These are phyloP conservation scores for Zaprionus camerounensis DNA, from an alignment of 1,140 invertebrate species.

Conservation along the genomic window DNA sequence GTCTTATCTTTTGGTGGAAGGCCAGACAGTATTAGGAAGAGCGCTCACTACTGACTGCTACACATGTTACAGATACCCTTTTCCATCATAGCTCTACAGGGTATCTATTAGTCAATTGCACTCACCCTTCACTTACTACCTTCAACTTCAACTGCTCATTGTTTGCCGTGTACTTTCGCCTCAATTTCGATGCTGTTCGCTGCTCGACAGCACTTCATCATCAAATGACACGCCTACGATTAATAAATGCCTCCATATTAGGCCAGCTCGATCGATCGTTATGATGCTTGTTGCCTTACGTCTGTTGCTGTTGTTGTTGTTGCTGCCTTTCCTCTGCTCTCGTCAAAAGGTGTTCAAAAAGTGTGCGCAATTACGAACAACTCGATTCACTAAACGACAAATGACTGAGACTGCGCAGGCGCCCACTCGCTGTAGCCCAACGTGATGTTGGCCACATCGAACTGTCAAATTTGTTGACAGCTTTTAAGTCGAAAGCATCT, in stretches of 20 bases:
- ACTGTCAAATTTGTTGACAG: constrained; percentile 78
- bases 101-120: neutral
- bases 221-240: constrained; percentile 59
- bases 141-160: neutral
- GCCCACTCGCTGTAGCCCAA: constrained; percentile 38
- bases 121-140: neutral
- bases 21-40: too few species aligned
- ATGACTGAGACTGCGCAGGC: constrained; percentile 46
- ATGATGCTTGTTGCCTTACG: constrained; percentile 2
- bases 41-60: too few species aligned
- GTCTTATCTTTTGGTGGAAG: too few species aligned
- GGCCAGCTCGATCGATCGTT: constrained; percentile 34
- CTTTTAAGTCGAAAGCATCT: constrained; percentile 65
- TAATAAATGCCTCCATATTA: constrained; percentile 54
- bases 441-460: constrained; percentile 34
- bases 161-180: constrained; percentile 24
- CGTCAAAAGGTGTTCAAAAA: constrained; percentile 14
- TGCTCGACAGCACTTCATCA: constrained; percentile 58
- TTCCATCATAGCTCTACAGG: neutral
- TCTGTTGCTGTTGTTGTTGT: neutral
- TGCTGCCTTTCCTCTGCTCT: constrained; percentile 9
- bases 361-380: constrained; percentile 65
- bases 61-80: too few species aligned
- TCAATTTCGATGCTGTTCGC: constrained; percentile 2
- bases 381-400: constrained; percentile 77